Evolutionary conservation across 2,888 invertebrate species (phyloP).

Genomic region (Terebella lapidaria): DNA sequence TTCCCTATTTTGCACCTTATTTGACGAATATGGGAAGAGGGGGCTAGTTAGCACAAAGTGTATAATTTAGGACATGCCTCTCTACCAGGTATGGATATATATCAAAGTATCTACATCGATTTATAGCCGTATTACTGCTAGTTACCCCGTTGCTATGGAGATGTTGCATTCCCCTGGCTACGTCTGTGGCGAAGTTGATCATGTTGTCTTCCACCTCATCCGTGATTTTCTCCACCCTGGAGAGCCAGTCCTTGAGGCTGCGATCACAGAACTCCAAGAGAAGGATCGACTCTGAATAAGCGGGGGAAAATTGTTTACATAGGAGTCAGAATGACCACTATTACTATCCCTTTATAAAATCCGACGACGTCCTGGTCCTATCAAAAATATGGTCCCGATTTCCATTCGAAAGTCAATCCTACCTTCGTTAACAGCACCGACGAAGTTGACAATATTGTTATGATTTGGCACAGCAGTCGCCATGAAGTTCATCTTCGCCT

Average conservation of each 20-base stretch:
- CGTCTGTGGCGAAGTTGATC: constrained; percentile 9
- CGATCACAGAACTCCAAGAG: constrained; percentile 12
- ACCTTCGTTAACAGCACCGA: background rate
- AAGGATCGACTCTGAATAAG: no score
- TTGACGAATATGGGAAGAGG: no score
- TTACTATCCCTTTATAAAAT: no score
- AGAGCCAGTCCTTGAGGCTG: constrained; percentile 12
- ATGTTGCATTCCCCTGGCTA: constrained; percentile 15
- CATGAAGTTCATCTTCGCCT: constrained; percentile 6
- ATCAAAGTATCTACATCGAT: no score
- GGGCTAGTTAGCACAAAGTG: no score
- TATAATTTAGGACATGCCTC: no score
- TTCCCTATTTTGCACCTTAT: no score
- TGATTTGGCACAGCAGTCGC: constrained; percentile 2
- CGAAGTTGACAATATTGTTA: constrained; percentile 4
- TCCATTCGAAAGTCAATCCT: background rate
- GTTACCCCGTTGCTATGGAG: constrained; percentile 9
- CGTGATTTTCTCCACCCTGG: background rate
- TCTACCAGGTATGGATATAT: no score
- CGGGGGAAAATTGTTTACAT: no score
- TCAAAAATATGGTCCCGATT: no score
- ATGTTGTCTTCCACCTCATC: constrained; percentile 14
- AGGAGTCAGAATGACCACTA: no score
- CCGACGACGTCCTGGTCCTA: no score
- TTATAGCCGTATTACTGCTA: background rate